Evolutionary conservation across 37 sponge, comb jelly and placozoan genomes (phyloP).

Genomic region (Beroe forskalii): DNA sequence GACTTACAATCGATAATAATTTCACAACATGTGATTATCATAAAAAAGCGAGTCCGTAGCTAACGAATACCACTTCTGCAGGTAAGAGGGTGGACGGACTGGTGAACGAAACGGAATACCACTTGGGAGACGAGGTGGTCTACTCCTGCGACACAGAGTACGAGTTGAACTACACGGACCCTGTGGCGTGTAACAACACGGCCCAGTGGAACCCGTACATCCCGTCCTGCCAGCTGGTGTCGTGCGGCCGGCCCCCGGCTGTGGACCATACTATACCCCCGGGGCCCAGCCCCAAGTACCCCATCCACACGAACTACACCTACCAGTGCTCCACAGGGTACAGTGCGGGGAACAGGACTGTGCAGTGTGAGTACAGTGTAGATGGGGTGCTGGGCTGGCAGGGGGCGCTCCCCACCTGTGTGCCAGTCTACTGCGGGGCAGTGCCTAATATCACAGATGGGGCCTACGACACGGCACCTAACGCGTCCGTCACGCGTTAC

Average conservation of each 20-base stretch:
- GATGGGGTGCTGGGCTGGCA: conserved; percentile 51
- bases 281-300: conserved; percentile 17
- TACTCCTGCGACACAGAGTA: conserved; percentile 8
- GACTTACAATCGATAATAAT: too few relatives aligned
- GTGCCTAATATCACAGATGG: conserved; percentile 18
- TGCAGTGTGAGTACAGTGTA: neutral
- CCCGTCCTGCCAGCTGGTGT: conserved; percentile 16
- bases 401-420: conserved; percentile 43
- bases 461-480: neutral
- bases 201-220: conserved; percentile 36
- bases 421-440: conserved; percentile 24
- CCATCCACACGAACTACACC: conserved; percentile 36
- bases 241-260: conserved; percentile 30
- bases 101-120: conserved; percentile 20
- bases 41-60: too few relatives aligned
- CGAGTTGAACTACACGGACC: conserved; percentile 45
- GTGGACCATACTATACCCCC: conserved; percentile 22
- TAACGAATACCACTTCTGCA: too few relatives aligned
- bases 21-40: too few relatives aligned
- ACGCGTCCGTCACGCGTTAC: neutral
- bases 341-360: neutral
- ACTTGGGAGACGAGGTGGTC: conserved; percentile 42
- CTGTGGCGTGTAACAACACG: neutral
- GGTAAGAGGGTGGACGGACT: neutral
- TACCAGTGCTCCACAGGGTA: conserved; percentile 15